Evolutionary conservation across 1,140 invertebrate species (phyloP).

Genomic region (Drosophila novamexicana): DNA sequence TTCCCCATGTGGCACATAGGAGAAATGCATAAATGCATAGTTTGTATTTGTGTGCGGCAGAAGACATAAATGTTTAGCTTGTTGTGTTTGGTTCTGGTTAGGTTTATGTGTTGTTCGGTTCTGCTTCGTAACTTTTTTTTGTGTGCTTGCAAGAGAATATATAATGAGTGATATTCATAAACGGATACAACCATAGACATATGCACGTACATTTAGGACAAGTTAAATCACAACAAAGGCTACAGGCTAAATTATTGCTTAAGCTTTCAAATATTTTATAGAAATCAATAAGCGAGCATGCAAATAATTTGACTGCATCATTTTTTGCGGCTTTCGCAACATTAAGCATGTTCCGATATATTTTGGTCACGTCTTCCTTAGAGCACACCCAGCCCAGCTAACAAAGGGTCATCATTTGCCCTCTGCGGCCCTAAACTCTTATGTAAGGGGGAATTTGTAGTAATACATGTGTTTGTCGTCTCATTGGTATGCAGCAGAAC

Average conservation of each 20-base stretch:
- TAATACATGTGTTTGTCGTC: slow-evolving; percentile 59
- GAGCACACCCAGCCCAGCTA: slow-evolving; percentile 3
- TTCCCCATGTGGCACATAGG: slow-evolving; percentile 73
- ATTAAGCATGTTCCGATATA: not conserved
- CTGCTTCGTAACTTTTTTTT: slow-evolving; percentile 41
- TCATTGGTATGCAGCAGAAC: slow-evolving; percentile 43
- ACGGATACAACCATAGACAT: too few relatives aligned
- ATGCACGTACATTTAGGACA: too few relatives aligned
- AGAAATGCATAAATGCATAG: slow-evolving; percentile 75
- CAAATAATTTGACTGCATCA: slow-evolving; percentile 69
- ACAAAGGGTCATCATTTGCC: slow-evolving; percentile 45
- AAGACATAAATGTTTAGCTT: slow-evolving; percentile 68
- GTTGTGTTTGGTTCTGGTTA: slow-evolving; percentile 26
- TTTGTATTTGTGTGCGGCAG: slow-evolving; percentile 44
- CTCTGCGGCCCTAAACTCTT: slow-evolving; percentile 24
- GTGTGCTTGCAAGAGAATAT: not conserved
- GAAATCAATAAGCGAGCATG: slow-evolving; percentile 56
- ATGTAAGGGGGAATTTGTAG: slow-evolving; percentile 59
- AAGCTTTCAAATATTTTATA: slow-evolving; percentile 51
- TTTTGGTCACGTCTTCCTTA: too few relatives aligned
- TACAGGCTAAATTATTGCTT: slow-evolving; percentile 54
- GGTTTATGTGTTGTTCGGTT: slow-evolving; percentile 35
- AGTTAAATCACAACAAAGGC: slow-evolving; percentile 32
- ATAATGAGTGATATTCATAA: slow-evolving; percentile 21
- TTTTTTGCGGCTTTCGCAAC: slow-evolving; percentile 36